Evolutionary conservation across 2,888 invertebrate species (phyloP).

Genomic region (Oligia strigilis): DNA sequence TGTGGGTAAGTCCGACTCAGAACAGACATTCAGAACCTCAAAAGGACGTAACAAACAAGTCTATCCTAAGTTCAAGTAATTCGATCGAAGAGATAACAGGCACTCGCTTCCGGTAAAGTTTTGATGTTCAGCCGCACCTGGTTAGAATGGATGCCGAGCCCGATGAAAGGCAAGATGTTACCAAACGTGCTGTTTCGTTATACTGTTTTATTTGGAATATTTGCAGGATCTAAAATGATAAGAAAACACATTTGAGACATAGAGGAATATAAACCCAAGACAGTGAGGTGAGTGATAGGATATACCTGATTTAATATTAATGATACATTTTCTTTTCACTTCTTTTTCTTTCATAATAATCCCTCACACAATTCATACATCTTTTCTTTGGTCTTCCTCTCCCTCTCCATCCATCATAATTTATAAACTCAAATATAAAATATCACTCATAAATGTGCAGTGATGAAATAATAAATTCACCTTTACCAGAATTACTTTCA

Average conservation of each 20-base stretch:
- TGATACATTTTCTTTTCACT: no score
- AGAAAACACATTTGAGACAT: background rate
- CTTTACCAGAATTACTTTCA: constrained; percentile 26
- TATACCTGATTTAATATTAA: background rate
- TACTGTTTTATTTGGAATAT: background rate
- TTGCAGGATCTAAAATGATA: constrained; percentile 23
- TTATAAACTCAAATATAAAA: background rate
- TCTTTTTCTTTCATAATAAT: no score
- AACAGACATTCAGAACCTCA: background rate
- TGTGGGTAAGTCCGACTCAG: no score
- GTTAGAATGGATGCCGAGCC: background rate
- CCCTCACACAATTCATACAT: background rate
- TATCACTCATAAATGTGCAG: background rate
- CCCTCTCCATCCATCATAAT: background rate
- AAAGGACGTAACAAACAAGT: background rate
- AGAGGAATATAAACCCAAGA: background rate
- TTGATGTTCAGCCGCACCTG: background rate
- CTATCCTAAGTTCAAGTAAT: background rate
- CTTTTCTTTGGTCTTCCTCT: background rate
- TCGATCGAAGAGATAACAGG: background rate
- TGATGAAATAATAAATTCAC: background rate
- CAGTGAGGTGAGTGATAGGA: background rate
- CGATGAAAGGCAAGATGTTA: constrained; percentile 18
- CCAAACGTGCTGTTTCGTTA: background rate
- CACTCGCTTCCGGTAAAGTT: background rate